Percentiles rank a stretch among this genome's conserved stretches.
Evolutionary conservation across 2,113 vertebrate species (phyloP).

Genomic region (Notarius lentiginosus): DNA sequence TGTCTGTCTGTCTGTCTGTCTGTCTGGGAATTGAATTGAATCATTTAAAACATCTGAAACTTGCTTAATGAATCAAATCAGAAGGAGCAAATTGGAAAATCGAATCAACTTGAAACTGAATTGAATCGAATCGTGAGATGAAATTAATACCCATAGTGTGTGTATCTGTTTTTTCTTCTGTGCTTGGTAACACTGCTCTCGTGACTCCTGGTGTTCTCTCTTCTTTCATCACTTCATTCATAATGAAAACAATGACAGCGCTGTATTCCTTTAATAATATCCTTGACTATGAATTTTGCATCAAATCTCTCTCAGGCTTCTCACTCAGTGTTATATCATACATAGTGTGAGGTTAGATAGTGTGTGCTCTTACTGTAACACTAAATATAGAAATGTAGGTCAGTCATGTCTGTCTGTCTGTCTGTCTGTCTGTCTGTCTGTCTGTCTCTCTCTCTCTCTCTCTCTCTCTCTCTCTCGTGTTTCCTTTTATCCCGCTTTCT

Average conservation of each 20-base stretch:
- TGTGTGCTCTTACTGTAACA: background rate
- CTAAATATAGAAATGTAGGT: conserved; percentile 34
- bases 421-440: background rate
- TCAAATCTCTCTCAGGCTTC: background rate
- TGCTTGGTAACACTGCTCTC: background rate
- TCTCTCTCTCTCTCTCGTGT: background rate
- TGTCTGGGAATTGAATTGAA: background rate
- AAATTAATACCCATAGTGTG: background rate
- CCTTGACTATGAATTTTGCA: background rate
- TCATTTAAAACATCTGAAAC: no score
- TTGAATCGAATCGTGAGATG: background rate
- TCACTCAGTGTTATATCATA: background rate
- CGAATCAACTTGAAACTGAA: no score
- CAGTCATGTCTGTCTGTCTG: conserved; percentile 12
- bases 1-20: background rate
- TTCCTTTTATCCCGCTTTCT: background rate
- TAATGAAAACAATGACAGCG: background rate
- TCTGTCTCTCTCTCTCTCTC: background rate
- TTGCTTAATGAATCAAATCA: no score
- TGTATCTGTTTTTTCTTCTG: background rate
- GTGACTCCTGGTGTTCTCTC: background rate
- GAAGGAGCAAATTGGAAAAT: no score
- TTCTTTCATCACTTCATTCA: background rate
- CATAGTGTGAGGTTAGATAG: background rate
- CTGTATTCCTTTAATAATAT: background rate